Evolutionary conservation across 2,113 vertebrate species (phyloP), one percentile per base, ranked within the genome.

Genomic region (Aythya baeri): DNA sequence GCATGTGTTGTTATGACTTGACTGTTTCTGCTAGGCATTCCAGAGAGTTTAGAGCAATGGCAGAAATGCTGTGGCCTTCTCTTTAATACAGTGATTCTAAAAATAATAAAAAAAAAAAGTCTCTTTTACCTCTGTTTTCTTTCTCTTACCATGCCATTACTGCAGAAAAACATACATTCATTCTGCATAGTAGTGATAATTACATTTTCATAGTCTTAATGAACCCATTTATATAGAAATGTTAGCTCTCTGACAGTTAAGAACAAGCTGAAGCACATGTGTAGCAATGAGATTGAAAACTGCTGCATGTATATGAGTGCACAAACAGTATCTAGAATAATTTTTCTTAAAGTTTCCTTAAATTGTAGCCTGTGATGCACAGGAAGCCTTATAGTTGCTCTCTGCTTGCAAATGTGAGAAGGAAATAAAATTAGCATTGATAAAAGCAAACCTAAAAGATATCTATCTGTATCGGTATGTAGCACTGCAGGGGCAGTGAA

Each of bases 341-440:
- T 71, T 96, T 62, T 38, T 49, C 61, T n/a, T 57, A 78, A 90
- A 88, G 29, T 65, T 52, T 94, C 85, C 70, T 83, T 55, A 70
- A 94, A 86, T 44, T 16, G 16, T 34, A 91, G 58, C 55, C 50
- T 79, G 57, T 4, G 14, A 77, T 81, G 63, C 78, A 88, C 59
- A 85, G 93, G 78, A 95, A 94, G 75, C 79, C 12, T 90, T 91
- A 85, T 52, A 57, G 82, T 67, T 89, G 75, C 67, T 94, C 76
- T 72, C 62, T 82, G 54, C 71, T 88, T 82, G 84, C 54, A 74
- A 96, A 90, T 46, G 68, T 86, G 91, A 93, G 94, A 88, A 89
- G 91, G 91, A 94, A 89, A 75, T 31, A 73, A 78, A 91, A 88
- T 91, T 95, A 88, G 82, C 85, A 68, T 81, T 88, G 88, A 88